These are phyloP conservation scores for Hippoglossus stenolepis DNA, from an alignment of 2,113 vertebrate species.

Conservation along the genomic window DNA sequence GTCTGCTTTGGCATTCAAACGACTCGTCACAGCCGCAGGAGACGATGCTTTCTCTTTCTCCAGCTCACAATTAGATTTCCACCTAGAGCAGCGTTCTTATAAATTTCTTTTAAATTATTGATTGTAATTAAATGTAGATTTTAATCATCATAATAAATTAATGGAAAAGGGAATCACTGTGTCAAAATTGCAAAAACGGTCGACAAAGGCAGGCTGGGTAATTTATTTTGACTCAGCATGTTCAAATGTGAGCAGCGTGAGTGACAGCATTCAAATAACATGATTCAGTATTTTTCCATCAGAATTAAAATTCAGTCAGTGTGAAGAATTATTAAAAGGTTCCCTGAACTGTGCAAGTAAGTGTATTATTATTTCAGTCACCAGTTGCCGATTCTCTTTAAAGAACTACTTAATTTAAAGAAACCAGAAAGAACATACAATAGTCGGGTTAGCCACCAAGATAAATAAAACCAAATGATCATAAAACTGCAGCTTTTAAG, in stretches of 20 bases:
- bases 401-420: too few species aligned
- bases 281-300: neutral
- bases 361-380: too few species aligned
- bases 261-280: neutral
- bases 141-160: slow-evolving; percentile 61
- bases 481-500: too few species aligned
- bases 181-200: slow-evolving; percentile 60
- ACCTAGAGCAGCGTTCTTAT: slow-evolving; percentile 65
- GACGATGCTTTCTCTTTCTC: slow-evolving; percentile 45
- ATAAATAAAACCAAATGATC: too few species aligned
- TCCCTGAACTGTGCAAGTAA: too few species aligned
- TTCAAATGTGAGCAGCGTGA: neutral
- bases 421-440: too few species aligned
- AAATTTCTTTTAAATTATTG: slow-evolving; percentile 68
- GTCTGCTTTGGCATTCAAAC: slow-evolving; percentile 64
- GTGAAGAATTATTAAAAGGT: too few species aligned
- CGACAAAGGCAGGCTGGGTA: slow-evolving; percentile 9
- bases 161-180: slow-evolving; percentile 13
- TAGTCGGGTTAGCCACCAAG: too few species aligned
- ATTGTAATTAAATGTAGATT: slow-evolving; percentile 63
- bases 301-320: too few species aligned
- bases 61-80: slow-evolving; percentile 61
- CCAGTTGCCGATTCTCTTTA: too few species aligned
- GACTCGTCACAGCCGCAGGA: slow-evolving; percentile 31
- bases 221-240: neutral